Base-by-base conservation (phyloP, 2,797 vertebrate genomes). In the Mormyrops boulengeri region DNA sequence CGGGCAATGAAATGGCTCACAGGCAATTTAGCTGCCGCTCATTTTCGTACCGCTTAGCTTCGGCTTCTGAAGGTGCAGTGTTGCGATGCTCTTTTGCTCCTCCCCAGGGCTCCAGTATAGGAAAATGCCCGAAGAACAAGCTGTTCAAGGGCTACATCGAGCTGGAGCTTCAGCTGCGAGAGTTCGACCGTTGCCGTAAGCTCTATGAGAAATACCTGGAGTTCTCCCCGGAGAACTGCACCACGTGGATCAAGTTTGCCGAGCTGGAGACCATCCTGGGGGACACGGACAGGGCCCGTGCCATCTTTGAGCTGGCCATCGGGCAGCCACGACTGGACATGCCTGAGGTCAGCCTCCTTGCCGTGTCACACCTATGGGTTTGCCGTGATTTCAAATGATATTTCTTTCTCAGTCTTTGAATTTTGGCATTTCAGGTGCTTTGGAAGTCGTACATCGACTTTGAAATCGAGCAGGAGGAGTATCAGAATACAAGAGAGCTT, bases 401-500 rank as follows among this genome's bases (percentile, higher is more conserved):
- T 57, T 57, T 34, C 26, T 4, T 53, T 55, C 12, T 14, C 14
- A 14, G 4, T 26, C 50, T 55, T 34, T n/a, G 26, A 3, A 4
- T 87, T 87, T 55, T 87, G 50, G 3, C 85, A 7, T 90, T 89
- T 2, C 92, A 99, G 98, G 98, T 99, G 86, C 96, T 99, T 90
- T 99, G 98, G 98, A 99, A 99, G 92, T 99, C 98, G 4, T 99
- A 99, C 90, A 99, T 99, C 88, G 98, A 99, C 93, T 99, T 98
- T 94, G 98, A 99, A 95, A 98, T 99, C 4, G 98, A 99, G 94
- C 98, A 99, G 91, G 98, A 99, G 90, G 98, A 99, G 92, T 99
- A 96, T 30, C 97, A 96, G 34, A 97, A 97, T 92, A 99, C 98
- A 17, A 96, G 97, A 85, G 97, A 93, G 57, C 97, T 99, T 44